phyloP scores from a whole-genome alignment of 2,113 vertebrate genomes.

The Macroglossus sobrinus region DNA sequence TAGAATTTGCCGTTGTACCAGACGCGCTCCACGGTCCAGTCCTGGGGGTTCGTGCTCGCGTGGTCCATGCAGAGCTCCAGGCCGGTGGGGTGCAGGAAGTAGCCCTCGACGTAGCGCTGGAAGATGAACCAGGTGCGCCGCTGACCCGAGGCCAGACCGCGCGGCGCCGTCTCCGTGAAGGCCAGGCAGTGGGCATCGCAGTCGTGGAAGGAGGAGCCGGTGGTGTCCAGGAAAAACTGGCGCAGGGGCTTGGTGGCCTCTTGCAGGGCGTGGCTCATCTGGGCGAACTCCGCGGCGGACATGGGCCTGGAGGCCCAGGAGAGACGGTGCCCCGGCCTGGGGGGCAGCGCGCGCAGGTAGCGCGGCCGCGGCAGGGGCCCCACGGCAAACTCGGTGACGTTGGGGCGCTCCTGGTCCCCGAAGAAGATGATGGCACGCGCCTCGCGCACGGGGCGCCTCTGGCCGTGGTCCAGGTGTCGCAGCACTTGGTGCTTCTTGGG shows the following conservation, averaged over 20 bases:
- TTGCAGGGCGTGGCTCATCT: conserved; percentile 73
- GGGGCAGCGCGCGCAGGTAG: conserved; percentile 71
- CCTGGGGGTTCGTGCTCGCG: conserved; percentile 76
- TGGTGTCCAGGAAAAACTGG: conserved; percentile 82
- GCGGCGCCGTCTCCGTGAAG: conserved; percentile 88
- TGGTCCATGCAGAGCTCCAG: conserved; percentile 93
- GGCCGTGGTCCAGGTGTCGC: conserved; percentile 82
- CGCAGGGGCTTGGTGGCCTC: conserved; percentile 75
- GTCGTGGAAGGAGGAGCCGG: conserved; percentile 85
- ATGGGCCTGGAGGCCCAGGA: conserved; percentile 86
- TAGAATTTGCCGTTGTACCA: conserved; percentile 93
- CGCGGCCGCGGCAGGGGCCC: conserved; percentile 85
- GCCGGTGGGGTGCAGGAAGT: conserved; percentile 91
- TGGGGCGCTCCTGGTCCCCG: conserved; percentile 85
- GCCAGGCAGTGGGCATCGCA: conserved; percentile 86
- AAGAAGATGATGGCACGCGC: conserved; percentile 90
- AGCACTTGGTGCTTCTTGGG: conserved; percentile 88
- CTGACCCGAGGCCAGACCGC: conserved; percentile 87
- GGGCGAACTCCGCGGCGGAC: conserved; percentile 76
- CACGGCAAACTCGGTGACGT: conserved; percentile 89
- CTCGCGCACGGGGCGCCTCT: conserved; percentile 81
- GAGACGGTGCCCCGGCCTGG: conserved; percentile 53
- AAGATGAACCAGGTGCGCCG: conserved; percentile 90
- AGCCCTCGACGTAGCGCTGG: conserved; percentile 89
- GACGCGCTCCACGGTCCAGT: conserved; percentile 86